These are phyloP conservation scores for Stichodactyla helianthus DNA, from an alignment of 64 coral and sea anemone genomes.

Conservation along the genomic window DNA sequence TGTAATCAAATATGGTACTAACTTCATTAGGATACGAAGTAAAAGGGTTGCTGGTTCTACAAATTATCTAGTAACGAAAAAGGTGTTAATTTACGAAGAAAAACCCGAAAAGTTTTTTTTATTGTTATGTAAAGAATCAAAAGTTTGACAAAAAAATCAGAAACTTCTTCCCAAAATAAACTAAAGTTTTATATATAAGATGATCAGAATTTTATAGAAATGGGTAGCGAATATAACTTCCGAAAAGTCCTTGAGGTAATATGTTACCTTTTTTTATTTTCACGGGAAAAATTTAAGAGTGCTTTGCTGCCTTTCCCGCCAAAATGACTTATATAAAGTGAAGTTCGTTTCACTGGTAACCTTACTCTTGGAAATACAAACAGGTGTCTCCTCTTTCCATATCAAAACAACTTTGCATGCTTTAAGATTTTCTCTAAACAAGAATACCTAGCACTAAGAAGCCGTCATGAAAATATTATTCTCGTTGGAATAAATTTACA, in stretches of 20 bases:
- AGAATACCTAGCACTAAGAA: background rate
- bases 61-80: background rate
- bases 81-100: background rate
- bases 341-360: background rate
- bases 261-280: background rate
- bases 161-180: no score
- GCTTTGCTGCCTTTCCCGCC: background rate
- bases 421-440: background rate
- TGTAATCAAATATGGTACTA: constrained; percentile 65
- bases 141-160: no score
- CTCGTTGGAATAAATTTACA: no score
- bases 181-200: background rate
- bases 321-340: background rate
- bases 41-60: background rate
- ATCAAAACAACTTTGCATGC: background rate
- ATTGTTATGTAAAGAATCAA: no score
- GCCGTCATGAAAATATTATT: background rate
- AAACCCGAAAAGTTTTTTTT: background rate
- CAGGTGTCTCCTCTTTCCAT: background rate
- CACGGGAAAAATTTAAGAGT: background rate
- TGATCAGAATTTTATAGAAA: background rate
- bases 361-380: background rate
- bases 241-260: background rate
- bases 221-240: background rate
- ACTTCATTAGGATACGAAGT: background rate